phyloP scores from a whole-genome alignment of 2,797 vertebrate species.

The Rousettus madagascariensis region DNA sequence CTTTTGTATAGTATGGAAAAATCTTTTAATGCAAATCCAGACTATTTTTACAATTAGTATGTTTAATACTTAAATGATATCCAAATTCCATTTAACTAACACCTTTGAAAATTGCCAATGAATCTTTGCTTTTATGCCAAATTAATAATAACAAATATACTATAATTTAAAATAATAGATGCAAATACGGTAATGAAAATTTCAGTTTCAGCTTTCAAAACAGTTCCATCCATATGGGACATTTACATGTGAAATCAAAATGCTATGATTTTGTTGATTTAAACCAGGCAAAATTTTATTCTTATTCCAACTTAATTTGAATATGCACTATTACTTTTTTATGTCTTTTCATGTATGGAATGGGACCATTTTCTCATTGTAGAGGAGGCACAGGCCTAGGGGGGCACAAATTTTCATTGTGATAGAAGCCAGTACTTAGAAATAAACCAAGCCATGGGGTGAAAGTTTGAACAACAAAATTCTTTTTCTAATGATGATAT shows the following conservation, averaged over 20 bases:
- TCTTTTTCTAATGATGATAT: background rate
- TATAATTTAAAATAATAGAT: background rate
- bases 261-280: background rate
- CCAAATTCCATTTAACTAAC: background rate
- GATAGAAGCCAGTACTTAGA: background rate
- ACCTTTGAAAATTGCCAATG: background rate
- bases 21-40: background rate
- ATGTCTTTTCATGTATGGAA: background rate
- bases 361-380: background rate
- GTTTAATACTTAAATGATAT: slow-evolving; percentile 26
- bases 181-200: background rate
- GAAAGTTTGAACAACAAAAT: background rate
- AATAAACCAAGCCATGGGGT: background rate
- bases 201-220: slow-evolving; percentile 27
- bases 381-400: background rate
- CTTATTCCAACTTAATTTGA: slow-evolving; percentile 9
- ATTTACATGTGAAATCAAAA: background rate
- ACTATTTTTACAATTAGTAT: slow-evolving; percentile 8
- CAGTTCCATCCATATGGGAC: background rate
- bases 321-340: background rate
- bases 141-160: slow-evolving; percentile 20
- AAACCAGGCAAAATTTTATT: slow-evolving; percentile 1
- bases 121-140: slow-evolving; percentile 57
- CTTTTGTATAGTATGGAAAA: slow-evolving; percentile 13
- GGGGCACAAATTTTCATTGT: background rate